Evolutionary conservation across 2,797 vertebrate species (phyloP), one percentile per base, ranked within the genome.

Genomic region (Dermochelys coriacea): DNA sequence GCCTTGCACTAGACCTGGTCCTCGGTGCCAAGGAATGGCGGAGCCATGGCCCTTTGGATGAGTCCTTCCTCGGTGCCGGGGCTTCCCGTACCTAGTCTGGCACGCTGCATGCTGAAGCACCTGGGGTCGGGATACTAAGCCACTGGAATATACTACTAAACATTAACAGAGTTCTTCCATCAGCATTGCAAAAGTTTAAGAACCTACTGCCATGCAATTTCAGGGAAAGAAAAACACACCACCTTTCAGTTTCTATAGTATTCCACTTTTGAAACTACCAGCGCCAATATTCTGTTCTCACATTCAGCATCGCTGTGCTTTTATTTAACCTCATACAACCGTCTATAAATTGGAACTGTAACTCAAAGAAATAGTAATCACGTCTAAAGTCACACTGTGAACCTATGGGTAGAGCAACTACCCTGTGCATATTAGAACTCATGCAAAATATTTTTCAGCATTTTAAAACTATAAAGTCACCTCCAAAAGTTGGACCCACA

Each of bases 261-360:
- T 41, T 47, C 54, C 80, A 86, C 77, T 78, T 34, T 54, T 90
- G 57, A 61, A 34, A 61, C 57, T 61, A 61, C 29, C 29, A 31
- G 57, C 31, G 29, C 6, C 25, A 51, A 68, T 85, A 81, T 84
- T 71, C 59, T 59, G 64, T 55, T 74, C 51, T 91, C 8, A 21
- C 34, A 94, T 5, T 82, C 64, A 80, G 18, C 3, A 54, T 54
- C 75, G 11, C 1, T 4, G 51, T 77, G 81, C 11, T 93, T 91
- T 61, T 75, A 78, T 75, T 91, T 88, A 25, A 83, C 82, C 78
- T 93, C 90, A 74, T 64, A 82, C 6, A 71, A 34, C 92, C 90
- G 31, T 82, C 10, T 64, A 82, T 91, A 57, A 88, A 93, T 12
- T 0, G 86, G 37, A 51, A 88, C n/a, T 54, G n/a, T 86, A 86